These are phyloP conservation scores for Prochilodus magdalenae DNA, from an alignment of 2,113 vertebrate genomes.

Conservation along the genomic window DNA sequence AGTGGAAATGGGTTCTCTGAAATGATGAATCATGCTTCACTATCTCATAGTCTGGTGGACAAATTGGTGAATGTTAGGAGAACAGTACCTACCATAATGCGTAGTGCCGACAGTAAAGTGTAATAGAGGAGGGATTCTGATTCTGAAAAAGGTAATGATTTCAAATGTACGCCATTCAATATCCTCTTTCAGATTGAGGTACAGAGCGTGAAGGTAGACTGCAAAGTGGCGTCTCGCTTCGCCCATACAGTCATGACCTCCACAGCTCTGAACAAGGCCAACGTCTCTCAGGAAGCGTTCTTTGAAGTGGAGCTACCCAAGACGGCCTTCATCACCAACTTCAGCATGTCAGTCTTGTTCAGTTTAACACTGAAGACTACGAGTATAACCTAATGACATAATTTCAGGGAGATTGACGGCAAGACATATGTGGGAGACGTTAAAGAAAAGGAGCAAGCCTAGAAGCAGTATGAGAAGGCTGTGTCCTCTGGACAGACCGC, in stretches of 20 bases:
- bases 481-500: slow-evolving; percentile 87
- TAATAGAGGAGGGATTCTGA: too few relatives aligned
- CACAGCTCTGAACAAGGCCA: slow-evolving; percentile 83
- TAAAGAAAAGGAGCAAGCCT: slow-evolving; percentile 89
- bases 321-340: slow-evolving; percentile 94
- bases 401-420: slow-evolving; percentile 84
- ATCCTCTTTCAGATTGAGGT: slow-evolving; percentile 71
- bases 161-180: too few relatives aligned
- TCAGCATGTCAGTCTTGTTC: slow-evolving; percentile 86
- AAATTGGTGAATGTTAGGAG: too few relatives aligned
- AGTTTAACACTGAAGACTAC: too few relatives aligned
- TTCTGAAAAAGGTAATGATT: too few relatives aligned
- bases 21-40: too few relatives aligned
- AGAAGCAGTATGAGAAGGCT: slow-evolving; percentile 88
- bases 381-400: too few relatives aligned
- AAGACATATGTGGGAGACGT: slow-evolving; percentile 83
- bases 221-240: slow-evolving; percentile 87
- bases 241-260: slow-evolving; percentile 91
- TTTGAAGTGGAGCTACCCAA: slow-evolving; percentile 94
- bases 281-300: slow-evolving; percentile 81
- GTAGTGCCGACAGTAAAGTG: too few relatives aligned
- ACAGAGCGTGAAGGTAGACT: slow-evolving; percentile 83
- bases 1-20: too few relatives aligned
- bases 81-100: too few relatives aligned
- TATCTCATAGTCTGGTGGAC: too few relatives aligned